Conservation (phyloP, 1,140 invertebrate species). For the Dinoponera quadriceps region DNA sequence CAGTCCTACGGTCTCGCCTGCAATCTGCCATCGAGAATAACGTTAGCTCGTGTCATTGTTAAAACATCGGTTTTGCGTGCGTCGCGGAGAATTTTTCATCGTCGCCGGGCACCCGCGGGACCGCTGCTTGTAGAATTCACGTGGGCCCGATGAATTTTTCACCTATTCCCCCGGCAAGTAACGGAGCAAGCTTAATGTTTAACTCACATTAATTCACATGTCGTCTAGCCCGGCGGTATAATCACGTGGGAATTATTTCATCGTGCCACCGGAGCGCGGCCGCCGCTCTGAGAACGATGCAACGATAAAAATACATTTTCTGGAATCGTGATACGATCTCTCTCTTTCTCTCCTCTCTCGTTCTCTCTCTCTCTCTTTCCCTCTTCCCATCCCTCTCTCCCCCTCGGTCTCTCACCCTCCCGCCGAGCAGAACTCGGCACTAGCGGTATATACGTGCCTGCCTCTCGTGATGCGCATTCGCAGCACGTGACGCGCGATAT, state of each 20-base stretch:
- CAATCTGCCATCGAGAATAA: slow-evolving; percentile 9
- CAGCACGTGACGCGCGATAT: slow-evolving; percentile 32
- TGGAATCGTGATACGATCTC: slow-evolving; percentile 50
- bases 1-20: not conserved
- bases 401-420: not conserved
- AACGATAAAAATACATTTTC: slow-evolving; percentile 58
- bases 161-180: slow-evolving; percentile 6
- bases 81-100: not conserved
- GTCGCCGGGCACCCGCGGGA: not conserved
- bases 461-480: slow-evolving; percentile 24
- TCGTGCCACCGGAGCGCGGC: slow-evolving; percentile 44
- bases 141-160: slow-evolving; percentile 28
- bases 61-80: no score
- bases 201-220: slow-evolving; percentile 33
- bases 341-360: not conserved
- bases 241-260: slow-evolving; percentile 60
- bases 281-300: slow-evolving; percentile 51
- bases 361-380: not conserved
- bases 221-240: slow-evolving; percentile 25
- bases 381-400: not conserved
- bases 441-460: slow-evolving; percentile 7
- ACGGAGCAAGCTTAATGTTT: slow-evolving; percentile 26
- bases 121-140: not conserved
- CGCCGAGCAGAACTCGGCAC: not conserved
- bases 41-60: not conserved